phyloP scores from a whole-genome alignment of 1,140 invertebrate species.

The Tachypleus tridentatus region DNA sequence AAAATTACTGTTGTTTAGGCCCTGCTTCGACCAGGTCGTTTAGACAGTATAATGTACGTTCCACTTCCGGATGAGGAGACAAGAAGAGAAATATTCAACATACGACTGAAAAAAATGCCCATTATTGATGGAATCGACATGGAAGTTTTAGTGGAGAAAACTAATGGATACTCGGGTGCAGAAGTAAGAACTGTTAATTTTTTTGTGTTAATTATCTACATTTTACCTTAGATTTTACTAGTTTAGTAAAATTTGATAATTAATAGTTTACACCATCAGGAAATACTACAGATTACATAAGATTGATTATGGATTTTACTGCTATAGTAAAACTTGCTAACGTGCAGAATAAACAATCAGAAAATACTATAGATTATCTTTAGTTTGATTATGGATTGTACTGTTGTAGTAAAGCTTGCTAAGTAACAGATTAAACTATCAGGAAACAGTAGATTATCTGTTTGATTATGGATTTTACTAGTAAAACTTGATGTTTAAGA shows the following conservation, averaged over 20 bases:
- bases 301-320: too few relatives aligned
- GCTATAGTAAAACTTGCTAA: not conserved
- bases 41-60: conserved; percentile 81
- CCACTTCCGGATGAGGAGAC: conserved; percentile 63
- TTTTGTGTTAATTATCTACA: not conserved
- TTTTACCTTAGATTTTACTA: not conserved
- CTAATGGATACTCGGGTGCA: conserved; percentile 71
- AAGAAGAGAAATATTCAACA: conserved; percentile 51
- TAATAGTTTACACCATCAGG: too few relatives aligned
- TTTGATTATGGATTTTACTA: too few relatives aligned
- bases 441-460: too few relatives aligned
- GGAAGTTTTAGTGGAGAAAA: conserved; percentile 47
- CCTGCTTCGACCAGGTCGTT: conserved; percentile 66
- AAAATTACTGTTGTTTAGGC: conserved; percentile 43
- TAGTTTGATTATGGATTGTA: too few relatives aligned
- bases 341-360: not conserved
- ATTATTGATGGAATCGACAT: conserved; percentile 44
- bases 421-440: too few relatives aligned
- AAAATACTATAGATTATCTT: too few relatives aligned
- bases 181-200: conserved; percentile 44
- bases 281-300: too few relatives aligned
- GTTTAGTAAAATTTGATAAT: not conserved
- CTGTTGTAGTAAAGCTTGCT: too few relatives aligned
- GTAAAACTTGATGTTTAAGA: too few relatives aligned
- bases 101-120: conserved; percentile 34